Evolutionary conservation across 2,113 vertebrate genomes (phyloP).

Genomic region (Eleginops maclovinus): DNA sequence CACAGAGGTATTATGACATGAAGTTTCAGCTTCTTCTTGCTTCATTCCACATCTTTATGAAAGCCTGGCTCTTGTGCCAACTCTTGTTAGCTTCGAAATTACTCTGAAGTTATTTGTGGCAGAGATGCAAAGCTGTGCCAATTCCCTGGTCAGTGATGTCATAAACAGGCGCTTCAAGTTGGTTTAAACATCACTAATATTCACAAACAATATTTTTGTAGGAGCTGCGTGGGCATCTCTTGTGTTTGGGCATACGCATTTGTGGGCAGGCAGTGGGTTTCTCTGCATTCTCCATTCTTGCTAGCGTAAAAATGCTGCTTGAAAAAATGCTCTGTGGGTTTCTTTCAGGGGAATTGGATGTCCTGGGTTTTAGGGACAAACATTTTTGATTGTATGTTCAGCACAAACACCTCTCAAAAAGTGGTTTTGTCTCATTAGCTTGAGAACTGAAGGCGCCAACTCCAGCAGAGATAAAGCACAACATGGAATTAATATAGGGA

Average conservation of each 20-base stretch:
- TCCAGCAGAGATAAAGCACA: slow-evolving; percentile 34
- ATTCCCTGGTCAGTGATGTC: slow-evolving; percentile 53
- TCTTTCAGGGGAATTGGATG: slow-evolving; percentile 31
- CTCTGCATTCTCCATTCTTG: slow-evolving; percentile 34
- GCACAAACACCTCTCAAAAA: slow-evolving; percentile 48
- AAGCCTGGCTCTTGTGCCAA: slow-evolving; percentile 45
- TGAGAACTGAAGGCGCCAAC: slow-evolving; percentile 6
- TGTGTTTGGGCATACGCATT: slow-evolving; percentile 10
- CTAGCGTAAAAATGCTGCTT: slow-evolving; percentile 39
- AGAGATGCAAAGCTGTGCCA: slow-evolving; percentile 29
- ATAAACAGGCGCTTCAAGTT: slow-evolving; percentile 44
- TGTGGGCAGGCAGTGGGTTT: slow-evolving; percentile 33
- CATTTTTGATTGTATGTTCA: slow-evolving; percentile 32
- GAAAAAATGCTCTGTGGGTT: slow-evolving; percentile 49
- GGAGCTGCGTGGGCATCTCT: slow-evolving; percentile 20
- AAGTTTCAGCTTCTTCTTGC: slow-evolving; percentile 32
- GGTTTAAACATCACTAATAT: slow-evolving; percentile 64
- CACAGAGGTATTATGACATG: slow-evolving; percentile 11
- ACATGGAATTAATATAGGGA: slow-evolving; percentile 37
- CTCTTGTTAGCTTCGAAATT: slow-evolving; percentile 49
- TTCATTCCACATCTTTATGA: slow-evolving; percentile 15
- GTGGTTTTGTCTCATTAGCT: slow-evolving; percentile 25
- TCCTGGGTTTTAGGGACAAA: slow-evolving; percentile 27
- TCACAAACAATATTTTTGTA: slow-evolving; percentile 56
- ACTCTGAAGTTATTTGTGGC: slow-evolving; percentile 57